Evolutionary conservation across 2,113 vertebrate genomes (phyloP), one percentile per base, ranked within the genome.

Genomic region (Eptatretus burgeri): DNA sequence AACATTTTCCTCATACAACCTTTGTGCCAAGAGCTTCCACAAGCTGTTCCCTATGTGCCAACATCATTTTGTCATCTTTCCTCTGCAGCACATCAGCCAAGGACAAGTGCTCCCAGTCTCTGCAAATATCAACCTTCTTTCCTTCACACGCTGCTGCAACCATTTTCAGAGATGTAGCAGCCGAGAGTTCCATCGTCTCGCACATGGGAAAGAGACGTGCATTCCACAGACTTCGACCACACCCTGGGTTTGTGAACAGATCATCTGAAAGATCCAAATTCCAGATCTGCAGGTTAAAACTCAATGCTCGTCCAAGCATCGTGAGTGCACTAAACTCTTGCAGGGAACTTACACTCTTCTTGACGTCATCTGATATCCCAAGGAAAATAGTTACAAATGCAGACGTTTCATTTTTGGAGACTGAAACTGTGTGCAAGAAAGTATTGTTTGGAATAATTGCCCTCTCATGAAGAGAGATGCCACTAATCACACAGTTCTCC

Each of bases 41-140:
- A 20, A 93, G 76, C 52, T 72, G 67, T 51, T 73, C 77, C 69
- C 86, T 81, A 10, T 85, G 82, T 65, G 67, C 71, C 68, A 88
- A 51, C 86, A 91, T 93, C 67, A 78, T 77, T 68, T 77, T 70
- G 56, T 84, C 72, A 64, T 88, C 79, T 72, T 93, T 94, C 67
- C 66, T 69, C 52, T 69, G 1, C 52, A 94, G 75, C 69, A 81
- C 76, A 72, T 93, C 81, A 51, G 85, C 77, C 69, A 89, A 71
- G 5, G 88, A 98, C 19, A 88, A 18, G 4, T 80, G 72, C 62
- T 66, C 60, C 13, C 68, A 72, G 63, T 67, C 66, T 20, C 66
- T 69, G 53, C 73, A 67, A 41, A 81, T 13, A 5, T 50, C 65
- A 62, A 78, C 71, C 1, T 63, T 1, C 10, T 75, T 73, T 49